Percentiles rank a stretch among this genome's conserved stretches.
These are phyloP conservation scores for Meloidogyne exigua DNA, from an alignment of 1,140 invertebrate species.

Conservation along the genomic window DNA sequence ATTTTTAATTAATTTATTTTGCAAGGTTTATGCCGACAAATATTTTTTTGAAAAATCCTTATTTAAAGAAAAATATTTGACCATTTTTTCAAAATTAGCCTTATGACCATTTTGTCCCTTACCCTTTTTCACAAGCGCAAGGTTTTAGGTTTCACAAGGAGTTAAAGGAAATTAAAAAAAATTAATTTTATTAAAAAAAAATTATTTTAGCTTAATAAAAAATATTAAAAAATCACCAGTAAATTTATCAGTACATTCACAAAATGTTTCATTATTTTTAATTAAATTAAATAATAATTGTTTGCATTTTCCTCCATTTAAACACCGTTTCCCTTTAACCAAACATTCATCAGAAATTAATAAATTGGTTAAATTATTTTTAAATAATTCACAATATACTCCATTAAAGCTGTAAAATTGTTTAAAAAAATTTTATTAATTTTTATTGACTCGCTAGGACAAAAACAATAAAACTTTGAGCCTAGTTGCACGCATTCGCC, in stretches of 20 bases:
- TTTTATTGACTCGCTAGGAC: conserved; percentile 18
- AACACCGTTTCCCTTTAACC: conserved; percentile 22
- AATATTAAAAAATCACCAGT: too few relatives aligned
- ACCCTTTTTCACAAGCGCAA: too few relatives aligned
- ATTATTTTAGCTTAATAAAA: too few relatives aligned
- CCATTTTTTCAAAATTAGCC: too few relatives aligned
- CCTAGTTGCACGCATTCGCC: conserved; percentile 23
- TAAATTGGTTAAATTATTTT: not conserved
- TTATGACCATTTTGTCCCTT: too few relatives aligned
- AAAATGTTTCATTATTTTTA: not conserved
- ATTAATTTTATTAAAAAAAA: too few relatives aligned
- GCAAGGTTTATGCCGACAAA: too few relatives aligned
- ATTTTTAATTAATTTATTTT: too few relatives aligned
- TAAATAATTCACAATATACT: not conserved
- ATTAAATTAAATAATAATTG: too few relatives aligned
- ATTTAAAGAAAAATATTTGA: not conserved
- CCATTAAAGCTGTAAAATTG: conserved; percentile 3
- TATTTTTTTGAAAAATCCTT: too few relatives aligned
- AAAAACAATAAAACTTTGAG: conserved; percentile 22
- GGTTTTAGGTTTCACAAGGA: too few relatives aligned
- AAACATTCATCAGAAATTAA: conserved; percentile 19
- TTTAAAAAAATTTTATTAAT: not conserved
- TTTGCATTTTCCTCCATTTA: conserved; percentile 19
- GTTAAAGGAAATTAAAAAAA: too few relatives aligned
- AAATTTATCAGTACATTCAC: not conserved